These are phyloP conservation scores for Cenopis cana DNA, from an alignment of 2,888 invertebrate species.

Conservation along the genomic window DNA sequence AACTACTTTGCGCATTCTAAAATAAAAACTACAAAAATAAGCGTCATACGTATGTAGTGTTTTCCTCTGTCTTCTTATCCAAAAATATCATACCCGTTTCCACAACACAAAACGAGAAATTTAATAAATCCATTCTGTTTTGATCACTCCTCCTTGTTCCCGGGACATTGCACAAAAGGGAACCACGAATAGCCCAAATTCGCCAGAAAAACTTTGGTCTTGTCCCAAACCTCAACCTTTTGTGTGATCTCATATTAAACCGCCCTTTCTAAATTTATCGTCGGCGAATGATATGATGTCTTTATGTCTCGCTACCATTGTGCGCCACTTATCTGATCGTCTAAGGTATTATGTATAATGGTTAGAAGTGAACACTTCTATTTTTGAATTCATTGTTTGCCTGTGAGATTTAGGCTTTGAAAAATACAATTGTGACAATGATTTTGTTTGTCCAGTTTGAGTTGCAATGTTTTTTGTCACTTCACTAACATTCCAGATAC, in stretches of 20 bases:
- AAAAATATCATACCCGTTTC: conserved; percentile 42
- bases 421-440: conserved; percentile 7
- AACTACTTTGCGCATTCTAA: conserved; percentile 8
- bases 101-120: conserved; percentile 40
- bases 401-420: conserved; percentile 22
- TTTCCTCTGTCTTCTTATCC: background rate
- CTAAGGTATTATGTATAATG: conserved; percentile 74
- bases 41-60: background rate
- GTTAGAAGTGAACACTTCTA: conserved; percentile 54
- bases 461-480: background rate
- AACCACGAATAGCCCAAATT: conserved; percentile 66
- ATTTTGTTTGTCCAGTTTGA: conserved; percentile 23
- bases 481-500: too few species aligned
- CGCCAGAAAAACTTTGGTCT: conserved; percentile 63
- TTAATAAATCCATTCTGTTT: conserved; percentile 59
- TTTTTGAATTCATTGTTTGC: conserved; percentile 47
- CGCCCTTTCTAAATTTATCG: conserved; percentile 82
- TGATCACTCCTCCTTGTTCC: conserved; percentile 82
- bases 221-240: conserved; percentile 72
- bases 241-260: conserved; percentile 73
- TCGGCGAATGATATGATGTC: conserved; percentile 83
- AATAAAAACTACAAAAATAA: background rate
- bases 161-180: conserved; percentile 71
- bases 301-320: conserved; percentile 79
- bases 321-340: conserved; percentile 82